Conservation (phyloP, 2,113 vertebrate species). For the Alectura lathami region DNA sequence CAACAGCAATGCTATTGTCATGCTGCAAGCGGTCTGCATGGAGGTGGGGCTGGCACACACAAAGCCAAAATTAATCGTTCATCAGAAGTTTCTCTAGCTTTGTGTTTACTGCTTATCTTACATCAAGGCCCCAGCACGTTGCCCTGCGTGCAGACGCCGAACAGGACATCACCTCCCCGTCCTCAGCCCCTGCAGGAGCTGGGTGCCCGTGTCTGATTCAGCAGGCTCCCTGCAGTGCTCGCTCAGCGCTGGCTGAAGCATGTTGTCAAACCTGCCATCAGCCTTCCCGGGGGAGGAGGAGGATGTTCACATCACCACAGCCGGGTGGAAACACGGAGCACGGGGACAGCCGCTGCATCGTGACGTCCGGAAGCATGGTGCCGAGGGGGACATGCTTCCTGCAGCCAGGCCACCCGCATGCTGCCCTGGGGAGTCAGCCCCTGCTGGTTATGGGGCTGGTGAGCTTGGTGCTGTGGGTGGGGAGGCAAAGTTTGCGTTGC, state of each 20-base stretch:
- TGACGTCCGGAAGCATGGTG: neutral
- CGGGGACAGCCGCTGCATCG: neutral
- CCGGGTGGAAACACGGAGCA: neutral
- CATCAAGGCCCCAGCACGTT: too few relatives aligned
- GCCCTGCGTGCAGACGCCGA: too few relatives aligned
- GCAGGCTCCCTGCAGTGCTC: neutral
- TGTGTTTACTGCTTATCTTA: neutral
- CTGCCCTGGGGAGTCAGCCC: neutral
- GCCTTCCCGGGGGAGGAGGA: neutral
- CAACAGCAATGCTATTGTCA: neutral
- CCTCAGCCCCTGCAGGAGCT: neutral
- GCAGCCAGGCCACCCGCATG: neutral
- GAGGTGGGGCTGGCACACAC: neutral
- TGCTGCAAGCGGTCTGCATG: neutral
- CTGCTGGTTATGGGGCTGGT: neutral
- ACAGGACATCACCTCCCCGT: neutral
- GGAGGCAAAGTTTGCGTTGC: neutral
- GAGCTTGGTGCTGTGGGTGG: neutral
- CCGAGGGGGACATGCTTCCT: neutral
- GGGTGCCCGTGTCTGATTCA: neutral
- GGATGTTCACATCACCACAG: neutral
- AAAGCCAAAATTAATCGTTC: neutral
- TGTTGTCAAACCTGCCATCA: conserved; percentile 9
- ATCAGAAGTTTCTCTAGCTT: neutral
- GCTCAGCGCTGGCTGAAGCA: neutral